These are phyloP conservation scores for Micromesistius poutassou DNA, from an alignment of 2,797 vertebrate genomes.

Conservation along the genomic window DNA sequence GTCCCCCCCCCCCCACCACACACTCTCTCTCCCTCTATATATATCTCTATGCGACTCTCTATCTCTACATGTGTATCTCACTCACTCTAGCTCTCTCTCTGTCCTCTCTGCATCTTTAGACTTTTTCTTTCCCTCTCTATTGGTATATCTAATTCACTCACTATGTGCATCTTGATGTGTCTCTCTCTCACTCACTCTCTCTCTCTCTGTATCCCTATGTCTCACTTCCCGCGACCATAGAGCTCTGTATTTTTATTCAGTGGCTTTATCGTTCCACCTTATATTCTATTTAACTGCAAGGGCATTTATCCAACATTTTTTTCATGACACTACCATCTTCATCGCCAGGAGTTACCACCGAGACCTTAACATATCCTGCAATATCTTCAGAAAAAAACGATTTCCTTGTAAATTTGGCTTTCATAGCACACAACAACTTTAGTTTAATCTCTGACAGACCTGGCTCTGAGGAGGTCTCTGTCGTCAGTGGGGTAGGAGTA, in stretches of 20 bases:
- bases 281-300: not conserved
- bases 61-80: no score
- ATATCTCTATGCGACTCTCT: not conserved
- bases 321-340: not conserved
- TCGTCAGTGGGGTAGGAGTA: no score
- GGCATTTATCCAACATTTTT: not conserved
- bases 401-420: not conserved
- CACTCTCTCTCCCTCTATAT: conserved; percentile 5
- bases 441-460: not conserved
- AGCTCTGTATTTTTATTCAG: not conserved
- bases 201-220: not conserved
- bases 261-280: not conserved
- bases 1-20: conserved; percentile 41
- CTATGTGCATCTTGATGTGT: not conserved
- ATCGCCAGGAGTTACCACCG: not conserved
- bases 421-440: not conserved
- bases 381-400: not conserved
- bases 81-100: not conserved
- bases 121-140: not conserved
- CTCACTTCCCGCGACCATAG: not conserved
- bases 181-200: not conserved
- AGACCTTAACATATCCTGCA: not conserved
- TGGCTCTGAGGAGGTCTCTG: not conserved
- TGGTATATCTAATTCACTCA: no score
- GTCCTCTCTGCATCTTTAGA: no score